Conservation (phyloP, 1,140 invertebrate species). For the Xylocopa sonorina region DNA sequence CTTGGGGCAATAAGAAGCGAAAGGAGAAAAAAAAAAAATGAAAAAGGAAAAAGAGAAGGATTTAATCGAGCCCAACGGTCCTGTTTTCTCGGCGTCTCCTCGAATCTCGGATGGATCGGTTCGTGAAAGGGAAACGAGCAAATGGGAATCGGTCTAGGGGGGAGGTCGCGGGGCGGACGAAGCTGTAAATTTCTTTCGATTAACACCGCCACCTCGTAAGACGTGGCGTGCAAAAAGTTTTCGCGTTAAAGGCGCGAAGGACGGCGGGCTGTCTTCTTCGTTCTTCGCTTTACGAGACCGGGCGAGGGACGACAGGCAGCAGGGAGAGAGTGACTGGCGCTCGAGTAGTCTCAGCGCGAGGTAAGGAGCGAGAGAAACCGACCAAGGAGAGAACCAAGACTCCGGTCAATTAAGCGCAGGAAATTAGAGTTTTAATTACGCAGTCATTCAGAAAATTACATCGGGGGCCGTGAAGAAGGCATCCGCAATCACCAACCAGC, state of each 20-base stretch:
- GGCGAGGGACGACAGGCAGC: conserved; percentile 35
- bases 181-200: conserved; percentile 34
- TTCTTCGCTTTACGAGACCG: conserved; percentile 50
- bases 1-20: too few relatives aligned
- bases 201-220: conserved; percentile 16
- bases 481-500: conserved; percentile 66
- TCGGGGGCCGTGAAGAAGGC: conserved; percentile 76
- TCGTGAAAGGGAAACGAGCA: background rate
- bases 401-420: conserved; percentile 83
- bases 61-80: too few relatives aligned
- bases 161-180: background rate
- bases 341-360: conserved; percentile 42
- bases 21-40: too few relatives aligned
- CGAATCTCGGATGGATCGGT: background rate
- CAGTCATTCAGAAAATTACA: conserved; percentile 83
- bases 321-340: conserved; percentile 48
- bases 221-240: conserved; percentile 30
- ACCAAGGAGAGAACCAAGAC: conserved; percentile 74
- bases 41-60: too few relatives aligned
- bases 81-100: background rate
- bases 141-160: background rate
- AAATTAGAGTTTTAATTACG: conserved; percentile 84
- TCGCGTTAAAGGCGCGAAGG: conserved; percentile 43
- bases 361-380: conserved; percentile 45
- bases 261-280: conserved; percentile 26